Evolutionary conservation across 2,797 vertebrate species (phyloP), one percentile per base, ranked within the genome.

Genomic region (Odontamblyopus rebecca): DNA sequence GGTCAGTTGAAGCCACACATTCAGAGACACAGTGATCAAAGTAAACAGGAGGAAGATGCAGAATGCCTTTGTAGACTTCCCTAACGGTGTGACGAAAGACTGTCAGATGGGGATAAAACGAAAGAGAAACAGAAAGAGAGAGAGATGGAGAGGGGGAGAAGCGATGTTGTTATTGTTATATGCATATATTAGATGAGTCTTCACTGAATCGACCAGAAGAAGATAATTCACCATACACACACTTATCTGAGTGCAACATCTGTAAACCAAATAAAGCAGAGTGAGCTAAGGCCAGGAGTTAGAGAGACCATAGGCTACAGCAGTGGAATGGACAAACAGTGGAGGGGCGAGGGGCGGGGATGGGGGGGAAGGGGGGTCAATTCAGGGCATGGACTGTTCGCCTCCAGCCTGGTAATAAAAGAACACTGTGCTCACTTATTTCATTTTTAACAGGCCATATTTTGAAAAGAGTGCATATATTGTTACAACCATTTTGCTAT

Each of bases 151-250:
- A 44, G 41, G 12, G 41, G 41, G 16, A 13, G 44, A 15, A 13
- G 44, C 4, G 3, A 80, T 78, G 74, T 83, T 84, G 77, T 68
- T 77, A 68, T 66, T 76, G 48, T 19, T 2, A 9, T 38, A 9
- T 38, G 74, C 38, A 77, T 74, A 77, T 74, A 75, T 79, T 73
- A 77, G 67, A 83, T 78, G 69, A 50, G 63, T 48, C 18, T 64
- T 78, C 62, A 67, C 57, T 59, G 72, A 70, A 72, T 70, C 65
- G 53, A 61, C 67, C 35, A 1, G 2, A 56, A 23, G 61, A 54
- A 59, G 70, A 59, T 57, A 61, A 69, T 73, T 73, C 61, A 73
- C 41, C 0, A 35, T 59, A 44, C 59, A 71, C 61, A 41, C 74
- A 56, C 56, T 29, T 38, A 15, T 19, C n/a, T 72, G 54, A 63